A percentile compares a stretch with the other conserved stretches of the same genome.
Evolutionary conservation across 2,888 invertebrate species (phyloP).

Genomic region (Epistrophe grossulariae): DNA sequence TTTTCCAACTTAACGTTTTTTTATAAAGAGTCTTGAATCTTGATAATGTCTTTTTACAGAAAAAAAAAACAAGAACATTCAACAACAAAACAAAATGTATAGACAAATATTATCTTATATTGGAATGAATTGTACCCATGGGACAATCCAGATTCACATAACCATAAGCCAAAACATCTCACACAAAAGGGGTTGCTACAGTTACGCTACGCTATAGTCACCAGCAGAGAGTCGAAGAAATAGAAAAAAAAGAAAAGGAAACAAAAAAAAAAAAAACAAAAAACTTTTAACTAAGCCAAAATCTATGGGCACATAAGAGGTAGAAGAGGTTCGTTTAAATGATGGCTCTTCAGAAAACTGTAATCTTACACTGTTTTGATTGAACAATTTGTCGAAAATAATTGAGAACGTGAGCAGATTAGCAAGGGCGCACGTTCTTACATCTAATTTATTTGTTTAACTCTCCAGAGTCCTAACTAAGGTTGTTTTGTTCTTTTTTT

Average conservation of each 20-base stretch:
- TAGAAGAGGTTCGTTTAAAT: slow-evolving; percentile 1
- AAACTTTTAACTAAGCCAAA: slow-evolving; percentile 11
- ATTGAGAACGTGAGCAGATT: slow-evolving; percentile 78
- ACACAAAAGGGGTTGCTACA: slow-evolving; percentile 50
- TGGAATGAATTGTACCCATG: slow-evolving; percentile 66
- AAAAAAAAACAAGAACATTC: not conserved
- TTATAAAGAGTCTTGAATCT: slow-evolving; percentile 26
- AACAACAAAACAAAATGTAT: not conserved
- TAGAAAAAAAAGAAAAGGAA: not conserved
- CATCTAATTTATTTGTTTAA: slow-evolving; percentile 57
- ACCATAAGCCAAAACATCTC: slow-evolving; percentile 13
- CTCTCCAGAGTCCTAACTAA: slow-evolving; percentile 29
- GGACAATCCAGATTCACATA: slow-evolving; percentile 42
- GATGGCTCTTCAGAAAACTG: slow-evolving; percentile 1
- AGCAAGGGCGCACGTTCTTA: slow-evolving; percentile 68
- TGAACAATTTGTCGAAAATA: slow-evolving; percentile 77
- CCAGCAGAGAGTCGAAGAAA: not conserved
- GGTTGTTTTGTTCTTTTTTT: slow-evolving; percentile 19
- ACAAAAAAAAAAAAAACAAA: too few species aligned
- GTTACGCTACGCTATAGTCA: not conserved
- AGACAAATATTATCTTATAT: slow-evolving; percentile 50
- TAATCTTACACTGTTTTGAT: slow-evolving; percentile 64
- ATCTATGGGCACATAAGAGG: not conserved
- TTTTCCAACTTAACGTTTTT: slow-evolving; percentile 14
- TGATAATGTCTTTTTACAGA: slow-evolving; percentile 33